Evolutionary conservation across 2,797 vertebrate species (phyloP), one percentile per base, ranked within the genome.

Genomic region (Tokudaia tokunoshimensis): DNA sequence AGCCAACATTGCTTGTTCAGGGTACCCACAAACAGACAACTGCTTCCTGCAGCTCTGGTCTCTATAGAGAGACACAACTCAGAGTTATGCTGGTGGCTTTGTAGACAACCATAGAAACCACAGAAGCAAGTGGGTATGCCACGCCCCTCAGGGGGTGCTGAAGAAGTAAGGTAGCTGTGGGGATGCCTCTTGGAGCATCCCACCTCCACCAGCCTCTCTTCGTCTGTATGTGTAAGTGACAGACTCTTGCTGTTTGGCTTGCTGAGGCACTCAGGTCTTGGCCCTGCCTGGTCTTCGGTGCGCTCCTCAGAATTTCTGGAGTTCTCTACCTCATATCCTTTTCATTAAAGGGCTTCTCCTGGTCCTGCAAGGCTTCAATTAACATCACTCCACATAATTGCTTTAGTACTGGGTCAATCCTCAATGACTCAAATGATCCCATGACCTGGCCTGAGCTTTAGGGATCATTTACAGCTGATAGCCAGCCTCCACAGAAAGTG

Each of bases 41-140:
- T 57, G 55, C 17, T 0, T 44, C 26, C 6, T 57, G n/a, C 0
- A 8, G 34, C 29, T 59, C 47, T 47, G 9, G 11, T 13, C 31
- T 13, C 8, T 2, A 41, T 6, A 24, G 1, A 75, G 34, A 74
- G 37, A 1, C 12, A 14, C 3, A 34, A 50, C 26, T 41, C 44
- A 9, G 26, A 0, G 41, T 26, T 1, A 5, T 29, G 4, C 6
- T 29, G 19, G 0, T 1, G 52, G 20, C 61, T 52, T 41, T 50
- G 41, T 22, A 29, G 2, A 0, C 3, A 17, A 9, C n/a, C 29
- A 13, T 3, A 26, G 1, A 6, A 17, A 26, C 22, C 19, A 2
- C 1, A 3, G 5, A 61, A 29, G 29, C 41, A 20, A 52, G 41
- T 24, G 22, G 7, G 17, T 3, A 6, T 0, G 3, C 17, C 20